Conservation (phyloP, 2,888 invertebrate genomes). For the Syrista parreyssii region DNA sequence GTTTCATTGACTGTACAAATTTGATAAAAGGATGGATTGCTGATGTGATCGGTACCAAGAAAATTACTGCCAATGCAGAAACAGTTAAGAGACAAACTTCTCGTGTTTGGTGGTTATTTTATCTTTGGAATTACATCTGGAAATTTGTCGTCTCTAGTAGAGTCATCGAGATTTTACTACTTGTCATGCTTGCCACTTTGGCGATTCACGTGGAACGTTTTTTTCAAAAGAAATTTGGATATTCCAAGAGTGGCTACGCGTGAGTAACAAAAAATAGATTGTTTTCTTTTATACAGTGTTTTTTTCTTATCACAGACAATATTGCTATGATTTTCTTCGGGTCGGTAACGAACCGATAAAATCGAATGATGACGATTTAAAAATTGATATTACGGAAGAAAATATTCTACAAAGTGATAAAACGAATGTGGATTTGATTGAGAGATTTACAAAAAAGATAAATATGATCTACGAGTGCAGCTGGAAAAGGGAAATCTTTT, state of each 20-base stretch:
- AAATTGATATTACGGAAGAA: not conserved
- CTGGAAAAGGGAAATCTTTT: not conserved
- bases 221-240: constrained; percentile 6
- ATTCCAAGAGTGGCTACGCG: not conserved
- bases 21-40: constrained; percentile 25
- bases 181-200: constrained; percentile 22
- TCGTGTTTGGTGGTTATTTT: constrained; percentile 14
- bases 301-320: not conserved
- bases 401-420: not conserved
- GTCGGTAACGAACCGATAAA: not conserved
- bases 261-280: not conserved
- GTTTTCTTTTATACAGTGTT: not conserved
- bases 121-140: constrained; percentile 21
- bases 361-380: not conserved
- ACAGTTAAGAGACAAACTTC: constrained; percentile 13
- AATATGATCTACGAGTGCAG: not conserved
- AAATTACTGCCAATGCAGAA: constrained; percentile 17
- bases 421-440: not conserved
- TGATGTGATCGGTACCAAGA: constrained; percentile 21
- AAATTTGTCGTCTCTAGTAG: constrained; percentile 17
- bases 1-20: constrained; percentile 4
- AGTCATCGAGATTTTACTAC: constrained; percentile 20
- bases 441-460: not conserved
- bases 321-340: not conserved
- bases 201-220: constrained; percentile 25